A percentile compares a stretch with the other conserved stretches of the same genome.
Evolutionary conservation across 2,888 invertebrate species (phyloP).

Genomic region (Leistus spinibarbis): DNA sequence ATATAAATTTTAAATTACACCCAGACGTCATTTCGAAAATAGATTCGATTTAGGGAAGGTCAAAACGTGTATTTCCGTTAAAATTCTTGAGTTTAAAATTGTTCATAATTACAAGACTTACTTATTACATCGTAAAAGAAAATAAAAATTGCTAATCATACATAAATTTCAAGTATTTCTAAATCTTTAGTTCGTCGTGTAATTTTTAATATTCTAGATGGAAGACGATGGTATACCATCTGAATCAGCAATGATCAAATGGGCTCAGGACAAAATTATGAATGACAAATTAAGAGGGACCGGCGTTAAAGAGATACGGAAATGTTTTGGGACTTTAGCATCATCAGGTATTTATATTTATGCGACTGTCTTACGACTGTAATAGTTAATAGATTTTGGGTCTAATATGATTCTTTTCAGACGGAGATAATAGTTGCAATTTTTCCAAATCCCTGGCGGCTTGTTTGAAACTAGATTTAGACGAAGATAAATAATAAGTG

Average conservation of each 20-base stretch:
- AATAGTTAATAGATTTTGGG: background rate
- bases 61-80: too few species aligned
- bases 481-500: conserved; percentile 35
- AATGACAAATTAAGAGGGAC: conserved; percentile 52
- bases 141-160: too few species aligned
- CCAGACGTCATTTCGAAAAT: too few species aligned
- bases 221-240: conserved; percentile 55
- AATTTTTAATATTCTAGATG: conserved; percentile 47
- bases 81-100: too few species aligned
- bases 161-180: too few species aligned
- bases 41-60: too few species aligned
- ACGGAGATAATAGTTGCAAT: conserved; percentile 54
- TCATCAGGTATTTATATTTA: conserved; percentile 51
- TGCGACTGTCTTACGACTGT: background rate
- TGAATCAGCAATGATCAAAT: conserved; percentile 55
- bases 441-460: conserved; percentile 52
- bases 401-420: conserved; percentile 46
- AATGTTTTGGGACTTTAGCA: conserved; percentile 54
- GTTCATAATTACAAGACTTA: too few species aligned
- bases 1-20: too few species aligned
- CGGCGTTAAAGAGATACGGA: conserved; percentile 51
- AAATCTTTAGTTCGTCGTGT: background rate
- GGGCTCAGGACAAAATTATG: conserved; percentile 53
- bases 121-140: too few species aligned
- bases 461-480: conserved; percentile 53